Evolutionary conservation across 2,888 invertebrate species (phyloP).

Genomic region (Neoaliturus tenellus): DNA sequence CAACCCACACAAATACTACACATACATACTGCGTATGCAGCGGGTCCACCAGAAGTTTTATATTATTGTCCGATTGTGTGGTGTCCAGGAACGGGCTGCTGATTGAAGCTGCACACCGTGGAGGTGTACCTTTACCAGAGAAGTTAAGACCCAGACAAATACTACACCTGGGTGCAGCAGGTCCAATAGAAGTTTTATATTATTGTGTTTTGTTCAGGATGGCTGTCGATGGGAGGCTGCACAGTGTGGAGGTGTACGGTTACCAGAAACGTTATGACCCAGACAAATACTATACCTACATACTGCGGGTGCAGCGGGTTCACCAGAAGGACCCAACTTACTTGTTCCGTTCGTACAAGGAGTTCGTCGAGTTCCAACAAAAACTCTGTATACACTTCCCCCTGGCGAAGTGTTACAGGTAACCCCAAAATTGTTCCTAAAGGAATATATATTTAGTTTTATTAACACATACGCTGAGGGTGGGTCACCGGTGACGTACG

Average conservation of each 20-base stretch:
- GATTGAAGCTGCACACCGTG: constrained; percentile 93
- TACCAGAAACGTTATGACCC: constrained; percentile 98
- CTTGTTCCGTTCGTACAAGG: constrained; percentile 96
- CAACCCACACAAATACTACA: constrained; percentile 98
- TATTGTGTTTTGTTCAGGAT: constrained; percentile 75
- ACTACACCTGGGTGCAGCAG: constrained; percentile 94
- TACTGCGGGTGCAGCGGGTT: constrained; percentile 88
- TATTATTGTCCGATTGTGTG: too few species aligned
- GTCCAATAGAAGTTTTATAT: constrained; percentile 75
- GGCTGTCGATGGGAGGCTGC: constrained; percentile 92
- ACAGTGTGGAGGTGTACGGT: constrained; percentile 88
- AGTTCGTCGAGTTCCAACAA: constrained; percentile 97
- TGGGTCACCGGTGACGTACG: too few species aligned
- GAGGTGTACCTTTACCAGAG: constrained; percentile 95
- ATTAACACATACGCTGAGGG: too few species aligned
- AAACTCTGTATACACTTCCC: constrained; percentile 96
- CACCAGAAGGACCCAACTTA: constrained; percentile 91
- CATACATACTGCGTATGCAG: constrained; percentile 90
- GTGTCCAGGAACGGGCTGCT: constrained; percentile 81
- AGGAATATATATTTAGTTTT: too few species aligned
- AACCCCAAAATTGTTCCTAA: constrained; percentile 61
- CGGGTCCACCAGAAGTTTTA: constrained; percentile 89
- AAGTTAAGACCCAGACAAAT: constrained; percentile 97
- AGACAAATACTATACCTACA: constrained; percentile 98
- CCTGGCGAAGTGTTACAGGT: constrained; percentile 93